Percentiles rank a stretch among this genome's conserved stretches.
Evolutionary conservation across 2,113 vertebrate genomes (phyloP).

Genomic region (Boleophthalmus pectinirostris): DNA sequence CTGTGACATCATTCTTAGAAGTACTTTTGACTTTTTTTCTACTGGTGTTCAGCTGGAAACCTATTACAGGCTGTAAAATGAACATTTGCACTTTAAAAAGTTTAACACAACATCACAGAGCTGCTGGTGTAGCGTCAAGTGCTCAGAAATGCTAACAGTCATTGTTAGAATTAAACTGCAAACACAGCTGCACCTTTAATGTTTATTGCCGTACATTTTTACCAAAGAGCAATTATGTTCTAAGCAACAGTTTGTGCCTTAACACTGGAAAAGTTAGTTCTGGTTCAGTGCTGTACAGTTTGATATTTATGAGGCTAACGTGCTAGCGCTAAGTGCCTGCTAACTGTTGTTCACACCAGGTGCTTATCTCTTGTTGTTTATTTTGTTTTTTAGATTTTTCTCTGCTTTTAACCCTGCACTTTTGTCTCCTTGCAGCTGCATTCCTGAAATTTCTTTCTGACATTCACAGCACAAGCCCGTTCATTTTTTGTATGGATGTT

Average conservation of each 20-base stretch:
- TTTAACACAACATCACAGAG: conserved; percentile 8
- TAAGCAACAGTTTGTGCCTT: conserved; percentile 63
- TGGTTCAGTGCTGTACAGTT: conserved; percentile 22
- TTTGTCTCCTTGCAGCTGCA: conserved; percentile 31
- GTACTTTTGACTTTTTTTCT: not conserved
- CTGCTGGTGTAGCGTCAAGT: conserved; percentile 3
- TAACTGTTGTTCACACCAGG: conserved; percentile 2
- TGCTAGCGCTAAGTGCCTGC: conserved; percentile 9
- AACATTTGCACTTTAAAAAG: conserved; percentile 53
- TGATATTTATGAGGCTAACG: conserved; percentile 33
- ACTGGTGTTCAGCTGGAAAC: conserved; percentile 32
- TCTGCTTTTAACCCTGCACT: conserved; percentile 27
- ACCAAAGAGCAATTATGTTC: conserved; percentile 59
- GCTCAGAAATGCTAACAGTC: not conserved
- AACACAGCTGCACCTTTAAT: conserved; percentile 43
- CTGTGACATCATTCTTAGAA: not conserved
- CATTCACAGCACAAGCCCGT: conserved; percentile 8
- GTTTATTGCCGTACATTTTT: conserved; percentile 3
- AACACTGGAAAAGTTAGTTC: conserved; percentile 76
- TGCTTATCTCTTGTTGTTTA: not conserved
- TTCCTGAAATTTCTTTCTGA: conserved; percentile 22
- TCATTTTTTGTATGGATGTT: not conserved
- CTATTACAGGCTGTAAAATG: conserved; percentile 24
- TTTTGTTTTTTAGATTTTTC: conserved; percentile 9
- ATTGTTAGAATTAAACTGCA: conserved; percentile 8